These are phyloP conservation scores for Acanthornis magna DNA, from an alignment of 2,797 vertebrate species.

Conservation along the genomic window DNA sequence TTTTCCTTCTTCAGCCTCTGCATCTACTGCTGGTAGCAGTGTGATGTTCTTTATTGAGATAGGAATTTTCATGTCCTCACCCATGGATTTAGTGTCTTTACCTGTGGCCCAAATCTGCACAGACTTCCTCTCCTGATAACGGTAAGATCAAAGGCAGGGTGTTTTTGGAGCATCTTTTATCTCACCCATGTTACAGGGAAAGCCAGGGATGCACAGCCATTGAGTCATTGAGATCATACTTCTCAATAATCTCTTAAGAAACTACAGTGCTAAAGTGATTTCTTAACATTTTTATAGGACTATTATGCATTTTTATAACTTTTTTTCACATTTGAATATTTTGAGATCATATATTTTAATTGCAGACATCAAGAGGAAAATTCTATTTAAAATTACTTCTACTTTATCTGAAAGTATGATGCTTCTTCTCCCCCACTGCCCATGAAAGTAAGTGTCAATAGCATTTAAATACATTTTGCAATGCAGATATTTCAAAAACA, in stretches of 20 bases:
- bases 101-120: not conserved
- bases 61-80: not conserved
- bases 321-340: not conserved
- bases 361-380: not conserved
- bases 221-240: not conserved
- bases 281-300: not conserved
- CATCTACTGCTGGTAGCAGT: not conserved
- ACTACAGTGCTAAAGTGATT: not conserved
- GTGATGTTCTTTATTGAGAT: not conserved
- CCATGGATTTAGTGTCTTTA: not conserved
- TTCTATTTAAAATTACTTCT: not conserved
- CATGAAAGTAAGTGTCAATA: not conserved
- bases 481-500: not conserved
- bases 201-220: not conserved
- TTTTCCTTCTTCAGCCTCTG: not conserved
- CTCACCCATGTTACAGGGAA: not conserved
- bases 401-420: not conserved
- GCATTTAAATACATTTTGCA: not conserved
- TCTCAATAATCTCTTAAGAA: not conserved
- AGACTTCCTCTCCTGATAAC: not conserved
- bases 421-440: rapidly evolving
- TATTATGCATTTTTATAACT: not conserved
- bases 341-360: not conserved
- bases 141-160: not conserved
- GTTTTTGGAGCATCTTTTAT: not conserved